phyloP scores from a whole-genome alignment of 1,140 invertebrate species.

The Solenopsis invicta region DNA sequence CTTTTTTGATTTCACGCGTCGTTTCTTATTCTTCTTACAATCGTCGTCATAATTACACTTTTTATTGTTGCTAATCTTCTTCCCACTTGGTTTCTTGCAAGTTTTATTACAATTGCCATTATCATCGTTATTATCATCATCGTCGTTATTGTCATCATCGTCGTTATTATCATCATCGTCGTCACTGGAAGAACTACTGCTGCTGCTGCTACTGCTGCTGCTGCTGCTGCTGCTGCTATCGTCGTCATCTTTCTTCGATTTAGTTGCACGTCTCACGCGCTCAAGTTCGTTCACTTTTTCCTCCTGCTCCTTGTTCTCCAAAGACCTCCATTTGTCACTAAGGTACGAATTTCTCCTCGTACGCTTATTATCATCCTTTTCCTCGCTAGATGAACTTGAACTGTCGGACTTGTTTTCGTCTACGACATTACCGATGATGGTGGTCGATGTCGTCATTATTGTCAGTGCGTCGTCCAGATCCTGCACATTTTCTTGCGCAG shows the following conservation, averaged over 20 bases:
- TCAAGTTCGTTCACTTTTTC: not conserved
- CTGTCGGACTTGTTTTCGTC: not conserved
- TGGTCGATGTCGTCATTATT: not conserved
- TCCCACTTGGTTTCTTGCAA: not conserved
- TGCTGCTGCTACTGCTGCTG: constrained; percentile 66
- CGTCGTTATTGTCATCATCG: constrained; percentile 12
- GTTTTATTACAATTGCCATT: constrained; percentile 7
- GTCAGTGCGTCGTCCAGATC: not conserved
- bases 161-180: constrained; percentile 58
- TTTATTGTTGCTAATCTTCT: not conserved
- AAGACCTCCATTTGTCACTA: not conserved
- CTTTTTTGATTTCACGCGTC: not conserved
- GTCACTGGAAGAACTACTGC: constrained; percentile 69
- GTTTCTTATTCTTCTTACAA: constrained; percentile 14
- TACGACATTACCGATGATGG: not conserved
- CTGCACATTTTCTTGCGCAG: not conserved
- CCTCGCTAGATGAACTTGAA: constrained; percentile 28
- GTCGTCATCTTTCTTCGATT: constrained; percentile 50
- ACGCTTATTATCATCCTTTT: not conserved
- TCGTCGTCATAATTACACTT: not conserved
- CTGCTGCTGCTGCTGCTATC: constrained; percentile 61
- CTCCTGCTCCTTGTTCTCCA: not conserved
- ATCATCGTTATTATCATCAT: not conserved
- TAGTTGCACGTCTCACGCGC: constrained; percentile 30
- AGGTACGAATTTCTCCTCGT: not conserved